Base-by-base conservation (phyloP, 2,113 vertebrate species). In the Diphyllodes magnificus region DNA sequence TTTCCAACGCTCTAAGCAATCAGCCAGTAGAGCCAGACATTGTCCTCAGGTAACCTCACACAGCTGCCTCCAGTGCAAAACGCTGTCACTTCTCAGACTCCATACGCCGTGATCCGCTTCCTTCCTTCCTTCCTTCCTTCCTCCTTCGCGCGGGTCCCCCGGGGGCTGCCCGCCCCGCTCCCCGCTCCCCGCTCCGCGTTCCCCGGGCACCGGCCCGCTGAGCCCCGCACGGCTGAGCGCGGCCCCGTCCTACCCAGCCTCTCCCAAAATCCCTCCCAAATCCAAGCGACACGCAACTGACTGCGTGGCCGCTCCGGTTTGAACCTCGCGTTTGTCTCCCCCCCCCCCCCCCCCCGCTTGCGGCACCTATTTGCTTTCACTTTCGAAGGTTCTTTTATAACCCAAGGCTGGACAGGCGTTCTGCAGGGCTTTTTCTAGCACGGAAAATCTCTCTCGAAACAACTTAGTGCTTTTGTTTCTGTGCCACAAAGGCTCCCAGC, bases 31-130 rank as follows among this genome's bases (percentile, higher is more conserved):
- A 96, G 92, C 82, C 95, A 95, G 96, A 95, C 93, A 73, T 1
- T 97, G 95, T 97, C 97, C 96, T 97, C 94, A 92, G 95, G 96
- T 97, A 95, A 97, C 96, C 96, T 47, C 83, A 10, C 7, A 87
- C 93, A 92, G 95, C 95, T 97, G 93, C 90, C 83, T 83, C 61
- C 77, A 91, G 86, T 77, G 92, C 95, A 96, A 92, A 95, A 90
- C 13, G 40, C 96, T 96, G 96, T 93, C 94, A 84, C 94, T 95
- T 92, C 95, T 94, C 92, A 90, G 95, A 54, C 92, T 96, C 44
- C 88, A 57, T 31, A 49, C 28, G 0, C 88, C 31, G 82, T 84
- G 95, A 94, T 82, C 90, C 2, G 69, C 93, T 94, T 95, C 94
- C 93, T 94, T 95, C 49, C 37, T 61, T 47, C 90, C 92, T 75